These are phyloP conservation scores for Dynastes maya DNA, from an alignment of 2,888 invertebrate genomes.

Conservation along the genomic window DNA sequence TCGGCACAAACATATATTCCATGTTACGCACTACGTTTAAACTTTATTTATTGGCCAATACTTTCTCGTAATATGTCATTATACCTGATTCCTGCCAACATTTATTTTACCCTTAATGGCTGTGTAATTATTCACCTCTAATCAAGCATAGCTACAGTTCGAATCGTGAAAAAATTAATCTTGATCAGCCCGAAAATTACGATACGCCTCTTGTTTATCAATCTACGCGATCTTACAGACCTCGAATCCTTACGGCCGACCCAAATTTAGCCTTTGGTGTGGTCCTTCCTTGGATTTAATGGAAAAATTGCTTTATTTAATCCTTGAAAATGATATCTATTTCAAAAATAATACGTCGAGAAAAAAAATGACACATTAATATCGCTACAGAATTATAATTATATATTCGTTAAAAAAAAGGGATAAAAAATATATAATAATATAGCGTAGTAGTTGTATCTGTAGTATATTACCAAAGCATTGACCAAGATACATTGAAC, in stretches of 20 bases:
- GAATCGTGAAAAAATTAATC: slow-evolving; percentile 19
- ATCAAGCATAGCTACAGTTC: slow-evolving; percentile 24
- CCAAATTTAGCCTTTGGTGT: not conserved
- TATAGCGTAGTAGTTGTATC: slow-evolving; percentile 55
- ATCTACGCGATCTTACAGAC: slow-evolving; percentile 21
- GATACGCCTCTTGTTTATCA: slow-evolving; percentile 24
- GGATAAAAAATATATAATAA: slow-evolving; percentile 49
- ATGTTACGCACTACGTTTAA: slow-evolving; percentile 51
- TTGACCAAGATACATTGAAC: slow-evolving; percentile 58
- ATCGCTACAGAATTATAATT: not conserved
- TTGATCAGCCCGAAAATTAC: slow-evolving; percentile 5
- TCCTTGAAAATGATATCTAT: not conserved
- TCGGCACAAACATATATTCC: slow-evolving; percentile 54
- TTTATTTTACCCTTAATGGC: slow-evolving; percentile 46
- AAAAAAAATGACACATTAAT: no score
- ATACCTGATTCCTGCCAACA: slow-evolving; percentile 40
- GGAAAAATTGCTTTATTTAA: not conserved
- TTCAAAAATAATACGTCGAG: no score
- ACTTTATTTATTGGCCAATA: slow-evolving; percentile 51
- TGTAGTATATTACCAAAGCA: slow-evolving; percentile 57
- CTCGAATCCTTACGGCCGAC: not conserved
- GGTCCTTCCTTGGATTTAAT: not conserved
- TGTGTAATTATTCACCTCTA: slow-evolving; percentile 47
- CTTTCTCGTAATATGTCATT: slow-evolving; percentile 51
- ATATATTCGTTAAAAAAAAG: not conserved